Evolutionary conservation across 2,888 invertebrate genomes (phyloP).

Genomic region (Empis livida): DNA sequence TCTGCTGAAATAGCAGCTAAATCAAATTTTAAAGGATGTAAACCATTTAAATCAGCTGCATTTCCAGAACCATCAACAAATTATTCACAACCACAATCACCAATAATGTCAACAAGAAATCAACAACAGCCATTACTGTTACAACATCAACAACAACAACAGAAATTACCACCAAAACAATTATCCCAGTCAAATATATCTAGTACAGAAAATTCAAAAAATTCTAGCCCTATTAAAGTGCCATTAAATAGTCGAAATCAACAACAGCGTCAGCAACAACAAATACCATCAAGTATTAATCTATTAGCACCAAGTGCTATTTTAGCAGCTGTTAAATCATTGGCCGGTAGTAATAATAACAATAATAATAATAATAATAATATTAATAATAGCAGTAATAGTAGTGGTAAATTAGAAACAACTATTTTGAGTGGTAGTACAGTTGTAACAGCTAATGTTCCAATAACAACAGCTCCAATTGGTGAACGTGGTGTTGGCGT

Average conservation of each 20-base stretch:
- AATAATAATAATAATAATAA: slow-evolving; percentile 6
- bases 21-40: slow-evolving; percentile 17
- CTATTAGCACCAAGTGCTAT: slow-evolving; percentile 18
- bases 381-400: slow-evolving; percentile 7
- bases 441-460: neutral
- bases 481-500: neutral
- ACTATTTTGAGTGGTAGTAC: neutral
- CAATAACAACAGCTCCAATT: neutral
- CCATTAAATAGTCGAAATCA: slow-evolving; percentile 1
- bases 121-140: slow-evolving; percentile 2
- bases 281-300: slow-evolving; percentile 13
- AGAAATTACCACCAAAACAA: neutral
- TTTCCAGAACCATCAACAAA: slow-evolving; percentile 10
- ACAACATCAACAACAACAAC: neutral
- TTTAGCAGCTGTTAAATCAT: slow-evolving; percentile 16
- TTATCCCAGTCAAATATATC: neutral
- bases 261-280: slow-evolving; percentile 1
- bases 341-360: slow-evolving; percentile 8
- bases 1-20: slow-evolving; percentile 17
- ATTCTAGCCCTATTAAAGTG: slow-evolving; percentile 10
- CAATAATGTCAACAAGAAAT: slow-evolving; percentile 14
- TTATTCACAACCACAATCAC: slow-evolving; percentile 12
- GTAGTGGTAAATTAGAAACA: neutral
- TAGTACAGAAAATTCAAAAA: slow-evolving; percentile 10
- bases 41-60: slow-evolving; percentile 15